phyloP scores from a whole-genome alignment of 2,797 vertebrate genomes.

The Typhlichthys subterraneus region DNA sequence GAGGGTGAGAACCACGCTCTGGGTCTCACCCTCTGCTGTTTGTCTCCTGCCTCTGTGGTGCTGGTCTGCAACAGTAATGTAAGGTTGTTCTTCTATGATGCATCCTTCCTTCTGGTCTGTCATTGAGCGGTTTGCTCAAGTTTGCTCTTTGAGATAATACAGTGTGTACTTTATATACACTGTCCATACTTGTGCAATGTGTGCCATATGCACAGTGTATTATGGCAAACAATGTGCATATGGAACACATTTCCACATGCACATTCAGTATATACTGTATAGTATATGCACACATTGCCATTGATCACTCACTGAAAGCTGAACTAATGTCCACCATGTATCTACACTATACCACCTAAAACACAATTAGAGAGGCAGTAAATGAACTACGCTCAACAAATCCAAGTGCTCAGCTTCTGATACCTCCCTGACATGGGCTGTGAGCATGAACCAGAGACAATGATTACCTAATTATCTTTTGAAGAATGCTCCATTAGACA shows the following conservation, averaged over 20 bases:
- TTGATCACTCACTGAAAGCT: slow-evolving; percentile 1
- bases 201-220: too few relatives aligned
- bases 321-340: slow-evolving; percentile 5
- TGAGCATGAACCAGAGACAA: slow-evolving; percentile 28
- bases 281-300: neutral
- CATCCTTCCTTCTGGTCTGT: slow-evolving; percentile 9
- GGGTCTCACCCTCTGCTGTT: neutral
- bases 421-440: slow-evolving; percentile 18
- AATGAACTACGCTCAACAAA: slow-evolving; percentile 43
- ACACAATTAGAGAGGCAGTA: slow-evolving; percentile 15
- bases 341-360: slow-evolving; percentile 4
- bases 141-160: too few relatives aligned
- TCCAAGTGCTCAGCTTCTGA: slow-evolving; percentile 28
- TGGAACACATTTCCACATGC: too few relatives aligned
- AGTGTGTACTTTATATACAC: too few relatives aligned
- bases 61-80: slow-evolving; percentile 14
- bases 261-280: too few relatives aligned
- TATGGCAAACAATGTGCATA: too few relatives aligned
- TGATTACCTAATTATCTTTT: slow-evolving; percentile 65
- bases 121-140: neutral
- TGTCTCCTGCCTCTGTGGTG: slow-evolving; percentile 11
- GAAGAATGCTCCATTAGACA: slow-evolving; percentile 65
- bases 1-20: too few relatives aligned
- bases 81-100: slow-evolving; percentile 1
- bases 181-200: too few relatives aligned